These are phyloP conservation scores for Sitta europaea DNA, from an alignment of 2,113 vertebrate genomes.

Conservation along the genomic window DNA sequence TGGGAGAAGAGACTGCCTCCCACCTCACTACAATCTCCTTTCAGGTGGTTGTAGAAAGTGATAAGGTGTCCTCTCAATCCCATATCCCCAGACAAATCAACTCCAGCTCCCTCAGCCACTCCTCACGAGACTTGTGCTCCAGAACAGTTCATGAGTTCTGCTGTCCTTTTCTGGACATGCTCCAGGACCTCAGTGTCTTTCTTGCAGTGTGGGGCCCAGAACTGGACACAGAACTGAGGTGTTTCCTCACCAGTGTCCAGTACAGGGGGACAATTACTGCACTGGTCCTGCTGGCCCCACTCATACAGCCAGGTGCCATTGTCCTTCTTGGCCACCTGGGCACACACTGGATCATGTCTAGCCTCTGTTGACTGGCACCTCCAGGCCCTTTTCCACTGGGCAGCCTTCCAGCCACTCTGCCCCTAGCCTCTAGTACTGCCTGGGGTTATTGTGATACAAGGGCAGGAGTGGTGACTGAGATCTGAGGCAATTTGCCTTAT, in stretches of 20 bases:
- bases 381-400: background rate
- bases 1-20: background rate
- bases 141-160: background rate
- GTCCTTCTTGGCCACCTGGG: background rate
- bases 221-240: background rate
- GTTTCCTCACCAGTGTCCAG: background rate
- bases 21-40: background rate
- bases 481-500: background rate
- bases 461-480: background rate
- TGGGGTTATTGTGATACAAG: background rate
- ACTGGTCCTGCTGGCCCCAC: background rate
- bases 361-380: background rate
- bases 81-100: background rate
- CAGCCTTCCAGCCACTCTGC: background rate
- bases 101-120: background rate
- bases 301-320: background rate
- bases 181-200: background rate
- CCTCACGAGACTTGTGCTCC: background rate
- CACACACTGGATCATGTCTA: background rate
- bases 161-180: background rate
- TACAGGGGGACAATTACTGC: background rate
- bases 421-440: too few relatives aligned
- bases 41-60: background rate
- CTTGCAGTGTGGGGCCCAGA: background rate
- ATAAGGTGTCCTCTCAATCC: background rate